Evolutionary conservation across 64 coral and sea anemone genomes (phyloP), one percentile per base, ranked within the genome.

Genomic region (Actinia tenebrosa): DNA sequence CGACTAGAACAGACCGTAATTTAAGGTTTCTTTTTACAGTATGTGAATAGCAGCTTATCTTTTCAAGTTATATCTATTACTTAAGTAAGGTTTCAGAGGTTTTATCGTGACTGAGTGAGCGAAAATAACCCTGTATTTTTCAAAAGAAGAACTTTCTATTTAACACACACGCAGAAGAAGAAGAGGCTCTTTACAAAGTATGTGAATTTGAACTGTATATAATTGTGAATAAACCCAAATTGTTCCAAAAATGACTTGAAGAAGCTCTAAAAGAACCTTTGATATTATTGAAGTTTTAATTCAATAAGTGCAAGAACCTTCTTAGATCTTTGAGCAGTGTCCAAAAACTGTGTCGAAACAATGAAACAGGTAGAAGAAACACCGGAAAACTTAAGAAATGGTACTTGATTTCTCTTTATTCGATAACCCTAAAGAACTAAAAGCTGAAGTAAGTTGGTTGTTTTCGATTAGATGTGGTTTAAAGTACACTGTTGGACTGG

Each of bases 381-480:
- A 81, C 79, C 79, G 79, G 79, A 81, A 81, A 81, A 81, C 79
- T 81, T 81, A 5, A 22, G 44, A 45, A 81, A 53, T 81, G 79
- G 79, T 53, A 81, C 79, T 81, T 81, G 79, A 81, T 81, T 81
- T 81, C 53, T 81, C 50, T 81, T 81, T 81, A 81, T 81, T 81
- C 79, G 43, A 53, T 81, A n/a, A 81, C 79, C 79, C 44, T 1
- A 53, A 53, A 66, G 63, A 81, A 81, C 50, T 30, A 75, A 75
- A 75, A 75, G 8, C 69, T 75, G 69, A 75, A 53, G 45, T 81
- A 81, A 81, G 45, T 81, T 81, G 43, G 16, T 81, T 81, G 44
- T 81, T 22, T 81, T 81, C 50, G 79, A 81, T 81, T 19, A 81
- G 50, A 53, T 81, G 79, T 81, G 45, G 45, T 45, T 81, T 53